phyloP scores from a whole-genome alignment of 1,140 invertebrate genomes.

The Anagrus nilaparvatae region DNA sequence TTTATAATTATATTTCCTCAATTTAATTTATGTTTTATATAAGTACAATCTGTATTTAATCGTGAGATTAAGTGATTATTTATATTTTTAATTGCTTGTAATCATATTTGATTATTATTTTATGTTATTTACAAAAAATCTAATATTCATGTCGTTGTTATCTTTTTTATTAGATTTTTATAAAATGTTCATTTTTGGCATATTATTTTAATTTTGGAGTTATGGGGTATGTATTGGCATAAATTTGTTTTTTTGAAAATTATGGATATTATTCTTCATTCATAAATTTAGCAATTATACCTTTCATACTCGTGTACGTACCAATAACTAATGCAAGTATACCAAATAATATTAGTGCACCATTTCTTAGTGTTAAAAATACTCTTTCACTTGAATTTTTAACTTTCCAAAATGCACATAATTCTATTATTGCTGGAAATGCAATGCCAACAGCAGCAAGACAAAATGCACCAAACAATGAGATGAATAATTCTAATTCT shows the following conservation, averaged over 20 bases:
- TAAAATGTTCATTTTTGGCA: no score
- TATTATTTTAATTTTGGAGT: no score
- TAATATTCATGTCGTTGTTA: no score
- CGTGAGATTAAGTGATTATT: no score
- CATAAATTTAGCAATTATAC: constrained; percentile 48
- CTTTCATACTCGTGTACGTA: constrained; percentile 57
- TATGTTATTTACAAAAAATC: no score
- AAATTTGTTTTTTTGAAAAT: neutral
- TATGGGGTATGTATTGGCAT: no score
- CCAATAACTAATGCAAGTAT: constrained; percentile 57
- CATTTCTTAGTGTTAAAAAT: constrained; percentile 54
- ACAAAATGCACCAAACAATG: constrained; percentile 78
- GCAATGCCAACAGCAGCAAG: constrained; percentile 76
- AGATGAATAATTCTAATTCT: constrained; percentile 79
- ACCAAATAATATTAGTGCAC: constrained; percentile 57
- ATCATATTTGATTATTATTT: no score
- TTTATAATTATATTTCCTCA: no score
- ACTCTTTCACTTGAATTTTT: constrained; percentile 36
- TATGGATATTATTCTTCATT: neutral
- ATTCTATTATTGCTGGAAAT: constrained; percentile 76
- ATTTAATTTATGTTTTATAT: no score
- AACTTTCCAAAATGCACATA: constrained; percentile 55
- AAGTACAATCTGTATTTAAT: no score
- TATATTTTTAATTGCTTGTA: no score
- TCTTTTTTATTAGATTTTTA: no score